Base-by-base conservation (phyloP, 1,140 invertebrate genomes). In the Fopius arisanus region DNA sequence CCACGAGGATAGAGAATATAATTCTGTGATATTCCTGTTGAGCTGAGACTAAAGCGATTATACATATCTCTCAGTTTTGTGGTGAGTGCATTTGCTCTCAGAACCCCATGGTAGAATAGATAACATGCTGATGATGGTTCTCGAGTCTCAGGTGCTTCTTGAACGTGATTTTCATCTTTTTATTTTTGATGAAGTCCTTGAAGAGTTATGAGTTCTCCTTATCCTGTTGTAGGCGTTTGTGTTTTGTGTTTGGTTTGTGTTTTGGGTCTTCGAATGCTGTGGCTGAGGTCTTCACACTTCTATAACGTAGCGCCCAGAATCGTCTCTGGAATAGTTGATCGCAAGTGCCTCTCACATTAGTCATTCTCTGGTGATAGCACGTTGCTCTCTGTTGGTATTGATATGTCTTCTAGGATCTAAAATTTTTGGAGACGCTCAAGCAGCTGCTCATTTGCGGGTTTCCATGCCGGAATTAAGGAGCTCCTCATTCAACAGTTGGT, bases 71-170 rank as follows among this genome's bases (percentile, higher is more conserved):
- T 66, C 3, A 76, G 0, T 21, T 67, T 76, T 3, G 68, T 77
- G 0, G 79, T 75, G 2, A 63, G 33, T 10, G 70, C 76, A 10
- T 59, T 33, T 4, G 31, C 31, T 19, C 68, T 75, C 0, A 74
- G 23, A 3, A 79, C 70, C 0, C 28, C 54, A 40, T 79, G 75
- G 67, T 79, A 75, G 5, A 75, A 71, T 2, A 78, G 31, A 40
- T 78, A 78, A 26, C 67, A 70, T 3, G 3, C 12, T 3, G 41
- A 14, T 43, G 12, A 2, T 3, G 12, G 41, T 43, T 43, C 41
- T 43, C 3, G 41, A 43, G 29, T 7, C 29, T 31, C 29, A 4
- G 29, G 29, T 31, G 41, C 41, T 16, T 43, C 2, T 43, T 14
- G 3, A 12, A 43, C 14, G 3, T 16, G 41, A 3, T 12, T 14